A percentile compares a stretch with the other conserved stretches of the same genome.
Evolutionary conservation across 2,888 invertebrate species (phyloP).

Genomic region (Baronia brevicornis): DNA sequence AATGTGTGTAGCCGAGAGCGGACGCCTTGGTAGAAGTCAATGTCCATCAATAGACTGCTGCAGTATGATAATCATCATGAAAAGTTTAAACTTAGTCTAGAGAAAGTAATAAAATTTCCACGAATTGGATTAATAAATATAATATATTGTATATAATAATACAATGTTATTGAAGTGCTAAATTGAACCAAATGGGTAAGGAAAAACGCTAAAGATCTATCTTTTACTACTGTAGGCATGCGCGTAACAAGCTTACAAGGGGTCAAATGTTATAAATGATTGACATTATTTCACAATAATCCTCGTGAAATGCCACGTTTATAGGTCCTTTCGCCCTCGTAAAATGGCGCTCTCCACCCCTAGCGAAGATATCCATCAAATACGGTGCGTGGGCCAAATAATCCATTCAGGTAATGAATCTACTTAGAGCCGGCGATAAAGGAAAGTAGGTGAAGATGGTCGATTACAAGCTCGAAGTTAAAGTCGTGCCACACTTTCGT

Average conservation of each 20-base stretch:
- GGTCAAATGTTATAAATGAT: constrained; percentile 22
- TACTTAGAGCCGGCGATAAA: constrained; percentile 24
- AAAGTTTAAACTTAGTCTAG: too few species aligned
- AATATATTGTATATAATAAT: too few species aligned
- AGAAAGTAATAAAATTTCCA: too few species aligned
- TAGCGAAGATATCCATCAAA: constrained; percentile 38
- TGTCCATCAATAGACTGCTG: too few species aligned
- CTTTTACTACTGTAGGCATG: too few species aligned
- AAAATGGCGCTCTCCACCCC: constrained; percentile 24
- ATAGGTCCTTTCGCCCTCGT: constrained; percentile 27
- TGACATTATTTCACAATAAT: constrained; percentile 23
- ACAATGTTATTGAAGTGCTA: too few species aligned
- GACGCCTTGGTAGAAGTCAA: too few species aligned
- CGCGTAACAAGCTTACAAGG: constrained; percentile 7
- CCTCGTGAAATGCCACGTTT: constrained; percentile 23
- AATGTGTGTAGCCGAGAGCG: too few species aligned
- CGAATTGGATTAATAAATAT: too few species aligned
- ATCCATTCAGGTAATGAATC: constrained; percentile 30
- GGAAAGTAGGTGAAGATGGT: constrained; percentile 16
- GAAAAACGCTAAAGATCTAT: too few species aligned
- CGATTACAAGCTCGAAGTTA: not conserved
- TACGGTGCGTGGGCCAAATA: constrained; percentile 27
- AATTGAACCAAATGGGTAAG: too few species aligned
- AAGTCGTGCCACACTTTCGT: not conserved
- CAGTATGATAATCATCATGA: too few species aligned